phyloP scores from a whole-genome alignment of 2,113 vertebrate genomes.

The Poeciliopsis prolifica region DNA sequence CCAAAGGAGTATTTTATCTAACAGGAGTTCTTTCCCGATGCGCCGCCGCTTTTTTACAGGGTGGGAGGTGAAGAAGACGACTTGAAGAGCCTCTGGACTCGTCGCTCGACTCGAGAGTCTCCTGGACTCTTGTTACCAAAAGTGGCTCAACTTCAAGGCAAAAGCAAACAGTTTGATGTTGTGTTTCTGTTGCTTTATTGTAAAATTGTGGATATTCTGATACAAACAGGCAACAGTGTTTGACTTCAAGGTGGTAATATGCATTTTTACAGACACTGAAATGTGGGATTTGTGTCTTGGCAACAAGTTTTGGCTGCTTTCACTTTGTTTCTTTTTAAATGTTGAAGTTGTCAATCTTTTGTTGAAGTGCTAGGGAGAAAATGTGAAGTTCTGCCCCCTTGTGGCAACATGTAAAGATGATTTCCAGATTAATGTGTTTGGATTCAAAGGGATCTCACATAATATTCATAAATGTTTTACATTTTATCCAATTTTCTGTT shows the following conservation, averaged over 20 bases:
- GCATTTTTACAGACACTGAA: constrained; percentile 56
- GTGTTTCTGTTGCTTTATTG: constrained; percentile 43
- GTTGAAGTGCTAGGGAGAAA: not conserved
- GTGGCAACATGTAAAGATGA: not conserved
- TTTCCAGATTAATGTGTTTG: not conserved
- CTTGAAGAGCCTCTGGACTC: constrained; percentile 47
- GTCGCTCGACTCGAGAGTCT: constrained; percentile 34
- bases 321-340: constrained; percentile 39
- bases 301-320: constrained; percentile 51
- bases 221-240: constrained; percentile 35
- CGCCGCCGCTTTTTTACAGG: constrained; percentile 7
- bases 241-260: constrained; percentile 50
- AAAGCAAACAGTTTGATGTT: constrained; percentile 19
- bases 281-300: constrained; percentile 67
- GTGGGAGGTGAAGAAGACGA: constrained; percentile 11
- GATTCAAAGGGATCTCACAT: not conserved
- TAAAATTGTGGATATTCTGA: constrained; percentile 47
- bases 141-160: constrained; percentile 27
- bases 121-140: constrained; percentile 5
- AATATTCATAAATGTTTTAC: not conserved
- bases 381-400: not conserved
- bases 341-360: constrained; percentile 20
- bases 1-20: constrained; percentile 96
- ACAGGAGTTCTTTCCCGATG: constrained; percentile 33
- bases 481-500: not conserved